Evolutionary conservation across 2,113 vertebrate genomes (phyloP).

Genomic region (Austrofundulus limnaeus): DNA sequence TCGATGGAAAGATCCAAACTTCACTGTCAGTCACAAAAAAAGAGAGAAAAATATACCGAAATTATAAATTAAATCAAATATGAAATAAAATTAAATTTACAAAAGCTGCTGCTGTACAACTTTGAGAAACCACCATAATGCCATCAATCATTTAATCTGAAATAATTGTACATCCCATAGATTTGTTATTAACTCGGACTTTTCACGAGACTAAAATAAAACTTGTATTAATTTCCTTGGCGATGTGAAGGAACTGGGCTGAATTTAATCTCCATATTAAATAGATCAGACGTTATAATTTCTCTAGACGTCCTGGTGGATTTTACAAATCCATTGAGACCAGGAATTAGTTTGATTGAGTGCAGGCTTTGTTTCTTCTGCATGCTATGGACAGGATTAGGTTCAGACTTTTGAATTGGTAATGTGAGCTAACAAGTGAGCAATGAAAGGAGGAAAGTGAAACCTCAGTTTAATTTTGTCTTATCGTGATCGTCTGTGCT

Average conservation of each 20-base stretch:
- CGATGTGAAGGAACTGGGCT: constrained; percentile 10
- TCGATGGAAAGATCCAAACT: too few species aligned
- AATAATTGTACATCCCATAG: neutral
- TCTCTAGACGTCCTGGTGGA: constrained; percentile 32
- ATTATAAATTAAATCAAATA: neutral
- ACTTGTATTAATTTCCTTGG: constrained; percentile 8
- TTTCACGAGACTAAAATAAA: neutral
- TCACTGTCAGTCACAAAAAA: neutral
- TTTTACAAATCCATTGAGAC: constrained; percentile 42
- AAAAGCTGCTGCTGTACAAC: too few species aligned
- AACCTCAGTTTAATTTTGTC: constrained; percentile 53
- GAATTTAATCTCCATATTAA: constrained; percentile 52
- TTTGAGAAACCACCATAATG: too few species aligned
- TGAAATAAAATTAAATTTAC: too few species aligned
- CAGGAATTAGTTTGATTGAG: constrained; percentile 58
- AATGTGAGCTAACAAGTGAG: constrained; percentile 63
- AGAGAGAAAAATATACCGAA: neutral
- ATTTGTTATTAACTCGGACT: neutral
- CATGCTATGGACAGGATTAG: constrained; percentile 55
- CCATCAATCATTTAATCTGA: too few species aligned
- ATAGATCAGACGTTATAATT: constrained; percentile 45
- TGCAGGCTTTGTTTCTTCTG: constrained; percentile 58
- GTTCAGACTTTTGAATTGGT: constrained; percentile 60
- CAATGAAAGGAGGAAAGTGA: constrained; percentile 55
- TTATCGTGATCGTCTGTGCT: constrained; percentile 40